A percentile compares a stretch with the other conserved stretches of the same genome.
Conservation (phyloP, 2,888 invertebrate genomes). For the Ashinkailepas kermadecensis region DNA sequence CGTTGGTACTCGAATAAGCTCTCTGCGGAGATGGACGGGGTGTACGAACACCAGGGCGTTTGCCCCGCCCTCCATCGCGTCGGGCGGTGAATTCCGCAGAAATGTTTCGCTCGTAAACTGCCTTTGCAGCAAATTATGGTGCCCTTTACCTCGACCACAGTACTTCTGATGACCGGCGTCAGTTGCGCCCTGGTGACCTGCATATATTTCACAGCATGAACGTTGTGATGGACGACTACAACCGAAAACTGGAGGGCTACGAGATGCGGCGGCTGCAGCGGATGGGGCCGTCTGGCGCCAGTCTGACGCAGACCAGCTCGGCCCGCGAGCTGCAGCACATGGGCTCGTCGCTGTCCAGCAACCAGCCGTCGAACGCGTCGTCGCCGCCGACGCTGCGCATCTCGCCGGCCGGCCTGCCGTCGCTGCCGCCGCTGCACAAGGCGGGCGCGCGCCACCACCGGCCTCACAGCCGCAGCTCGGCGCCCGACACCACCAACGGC, state of each 20-base stretch:
- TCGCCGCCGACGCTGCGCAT: conserved; percentile 10
- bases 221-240: conserved; percentile 21
- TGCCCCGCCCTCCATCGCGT: no score
- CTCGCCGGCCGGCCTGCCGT: not conserved
- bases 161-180: not conserved
- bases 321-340: conserved; percentile 16
- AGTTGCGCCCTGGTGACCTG: not conserved
- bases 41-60: no score
- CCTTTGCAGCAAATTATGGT: no score
- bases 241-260: conserved; percentile 15
- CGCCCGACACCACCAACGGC: conserved; percentile 3
- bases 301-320: not conserved
- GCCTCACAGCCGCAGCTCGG: conserved; percentile 18
- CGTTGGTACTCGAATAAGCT: no score
- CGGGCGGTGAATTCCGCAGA: no score
- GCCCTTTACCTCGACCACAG: not conserved
- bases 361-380: conserved; percentile 15
- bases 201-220: not conserved
- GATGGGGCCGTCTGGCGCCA: not conserved
- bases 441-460: not conserved
- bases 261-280: conserved; percentile 21
- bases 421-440: conserved; percentile 9
- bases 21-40: no score
- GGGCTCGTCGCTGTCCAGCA: conserved; percentile 23
- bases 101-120: no score